Percentiles rank a stretch among this genome's conserved stretches.
These are phyloP conservation scores for Dromiciops gliroides DNA, from an alignment of 2,113 vertebrate species.

Conservation along the genomic window DNA sequence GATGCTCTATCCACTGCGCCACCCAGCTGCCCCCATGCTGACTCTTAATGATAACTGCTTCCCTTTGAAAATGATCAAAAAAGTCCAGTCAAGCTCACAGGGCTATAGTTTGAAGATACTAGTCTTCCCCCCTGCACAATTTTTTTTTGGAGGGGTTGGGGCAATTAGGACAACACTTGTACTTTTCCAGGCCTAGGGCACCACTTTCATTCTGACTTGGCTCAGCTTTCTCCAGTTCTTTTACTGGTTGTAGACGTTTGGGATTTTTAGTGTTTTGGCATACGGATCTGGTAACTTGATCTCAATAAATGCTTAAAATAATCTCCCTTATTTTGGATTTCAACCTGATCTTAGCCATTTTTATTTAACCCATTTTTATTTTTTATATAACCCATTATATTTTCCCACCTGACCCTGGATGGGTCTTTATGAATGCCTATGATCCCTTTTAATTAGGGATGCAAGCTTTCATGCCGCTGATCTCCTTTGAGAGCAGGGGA, in stretches of 20 bases:
- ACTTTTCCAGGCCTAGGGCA: not conserved
- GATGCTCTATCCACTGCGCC: no score
- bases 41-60: no score
- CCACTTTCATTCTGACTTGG: not conserved
- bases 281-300: not conserved
- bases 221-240: not conserved
- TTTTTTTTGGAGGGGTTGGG: no score
- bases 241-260: not conserved
- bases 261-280: not conserved
- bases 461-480: not conserved
- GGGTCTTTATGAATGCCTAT: not conserved
- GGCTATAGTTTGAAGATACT: no score
- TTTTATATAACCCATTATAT: not conserved
- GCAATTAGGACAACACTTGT: no score
- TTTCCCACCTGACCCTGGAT: not conserved
- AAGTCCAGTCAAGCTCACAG: no score
- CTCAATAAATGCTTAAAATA: not conserved
- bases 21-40: no score
- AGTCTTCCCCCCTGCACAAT: no score
- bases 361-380: no score
- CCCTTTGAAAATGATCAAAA: no score
- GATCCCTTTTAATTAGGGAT: not conserved
- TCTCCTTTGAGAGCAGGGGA: not conserved
- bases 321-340: not conserved
- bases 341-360: not conserved